phyloP scores from a whole-genome alignment of 2,113 vertebrate species.

The Rostratula benghalensis region DNA sequence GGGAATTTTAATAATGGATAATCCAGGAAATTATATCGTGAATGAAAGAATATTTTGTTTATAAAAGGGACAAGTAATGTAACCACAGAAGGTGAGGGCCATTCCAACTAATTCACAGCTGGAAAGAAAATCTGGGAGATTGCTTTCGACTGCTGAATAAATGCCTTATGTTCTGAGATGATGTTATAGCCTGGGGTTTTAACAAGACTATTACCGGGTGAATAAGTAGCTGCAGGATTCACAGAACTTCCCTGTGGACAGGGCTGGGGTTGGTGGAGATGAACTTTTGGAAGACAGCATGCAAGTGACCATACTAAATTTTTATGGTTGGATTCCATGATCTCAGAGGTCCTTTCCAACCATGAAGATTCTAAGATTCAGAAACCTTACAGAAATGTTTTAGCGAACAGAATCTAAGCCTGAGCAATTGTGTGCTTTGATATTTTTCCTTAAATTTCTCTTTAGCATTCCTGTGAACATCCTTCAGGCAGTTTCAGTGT shows the following conservation, averaged over 20 bases:
- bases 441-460: neutral
- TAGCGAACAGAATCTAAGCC: neutral
- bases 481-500: neutral
- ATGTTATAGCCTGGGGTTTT: neutral
- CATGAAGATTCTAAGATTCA: no score
- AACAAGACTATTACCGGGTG: neutral
- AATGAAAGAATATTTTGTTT: conserved; percentile 65
- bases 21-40: conserved; percentile 67
- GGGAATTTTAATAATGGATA: conserved; percentile 73
- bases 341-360: no score
- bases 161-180: neutral
- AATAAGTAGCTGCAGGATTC: neutral
- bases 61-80: conserved; percentile 28
- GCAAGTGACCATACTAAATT: fast-evolving
- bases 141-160: neutral
- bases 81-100: conserved; percentile 42
- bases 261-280: neutral
- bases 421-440: neutral
- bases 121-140: conserved; percentile 23
- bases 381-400: neutral
- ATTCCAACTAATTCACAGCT: conserved; percentile 23
- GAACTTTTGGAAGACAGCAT: neutral
- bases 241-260: neutral
- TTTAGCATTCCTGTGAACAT: fast-evolving
- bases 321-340: no score